phyloP scores from a whole-genome alignment of 2,797 vertebrate genomes.

The Sarcoramphus papa region DNA sequence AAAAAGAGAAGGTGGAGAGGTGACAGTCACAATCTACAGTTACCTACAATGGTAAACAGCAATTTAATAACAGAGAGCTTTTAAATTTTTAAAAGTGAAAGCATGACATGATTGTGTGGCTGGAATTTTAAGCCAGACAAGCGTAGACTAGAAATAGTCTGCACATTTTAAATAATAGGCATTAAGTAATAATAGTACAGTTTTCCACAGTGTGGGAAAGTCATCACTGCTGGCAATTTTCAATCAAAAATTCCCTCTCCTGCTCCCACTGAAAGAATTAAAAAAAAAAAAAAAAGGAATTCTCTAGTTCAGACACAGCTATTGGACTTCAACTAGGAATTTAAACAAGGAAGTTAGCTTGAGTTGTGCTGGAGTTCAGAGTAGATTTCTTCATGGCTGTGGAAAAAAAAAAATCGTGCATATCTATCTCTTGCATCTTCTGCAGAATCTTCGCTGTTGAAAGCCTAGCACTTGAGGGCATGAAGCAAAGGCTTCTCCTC shows the following conservation, averaged over 20 bases:
- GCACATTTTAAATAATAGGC: not conserved
- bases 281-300: not conserved
- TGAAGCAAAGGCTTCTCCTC: conserved; percentile 2
- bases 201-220: not conserved
- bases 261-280: not conserved
- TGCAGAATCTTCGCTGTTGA: not conserved
- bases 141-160: not conserved
- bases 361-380: not conserved
- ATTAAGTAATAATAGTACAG: not conserved
- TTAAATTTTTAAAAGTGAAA: not conserved
- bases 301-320: not conserved
- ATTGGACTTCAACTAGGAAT: not conserved
- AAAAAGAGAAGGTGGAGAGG: not conserved
- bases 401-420: not conserved
- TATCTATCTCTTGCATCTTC: not conserved
- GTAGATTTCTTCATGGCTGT: not conserved
- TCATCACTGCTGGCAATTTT: not conserved
- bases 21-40: not conserved
- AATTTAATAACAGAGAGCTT: not conserved
- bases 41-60: not conserved
- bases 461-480: not conserved
- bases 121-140: not conserved
- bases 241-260: not conserved
- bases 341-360: not conserved
- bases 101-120: not conserved